Base-by-base conservation (phyloP, 2,113 vertebrate species). In the Oreochromis spilurus region DNA sequence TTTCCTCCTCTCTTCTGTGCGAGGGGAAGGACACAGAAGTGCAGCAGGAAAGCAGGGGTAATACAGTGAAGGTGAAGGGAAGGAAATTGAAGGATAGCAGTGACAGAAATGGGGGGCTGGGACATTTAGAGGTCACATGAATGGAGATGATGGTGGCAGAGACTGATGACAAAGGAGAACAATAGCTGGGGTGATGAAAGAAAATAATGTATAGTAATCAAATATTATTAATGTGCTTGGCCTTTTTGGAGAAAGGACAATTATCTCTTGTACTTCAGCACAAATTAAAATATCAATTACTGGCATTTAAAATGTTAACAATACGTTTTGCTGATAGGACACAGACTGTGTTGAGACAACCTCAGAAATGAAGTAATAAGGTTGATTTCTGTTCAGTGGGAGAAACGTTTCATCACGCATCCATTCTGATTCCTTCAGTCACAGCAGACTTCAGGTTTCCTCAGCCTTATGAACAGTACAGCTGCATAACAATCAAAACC, bases 91-190 rank as follows among this genome's bases (percentile, higher is more conserved):
- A 53, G 50, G 62, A 88, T 82, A 43, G n/a, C 26, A 31, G 81
- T n/a, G 21, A 54, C 48, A 52, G 58, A 48, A 29, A 29, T 19
- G 48, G 16, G 17, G 40, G 80, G n/a, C 9, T 9, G 65, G 67
- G 52, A 67, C 57, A 55, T 88, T 60, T 79, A 50, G 48, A 89
- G 81, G 83, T 90, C 70, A 81, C 78, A 65, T 82, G 38, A 21
- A 52, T 54, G 17, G 34, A 78, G 50, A 57, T 52, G 26, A 13
- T 34, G 17, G 45, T 52, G 26, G 45, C 26, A 77, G 26, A 77
- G 17, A 77, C 45, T 31, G 72, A 77, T 50, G 43, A 31, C 16
- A 50, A 77, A 77, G 45, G 26, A n/a, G 26, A 77, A 52, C 16
- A 52, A 77, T 52, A 34, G 72, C 43, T 0, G 10, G 19, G 0